Evolutionary conservation across 2,113 vertebrate genomes (phyloP), one percentile per base, ranked within the genome.

Genomic region (Chrysochloris asiatica): DNA sequence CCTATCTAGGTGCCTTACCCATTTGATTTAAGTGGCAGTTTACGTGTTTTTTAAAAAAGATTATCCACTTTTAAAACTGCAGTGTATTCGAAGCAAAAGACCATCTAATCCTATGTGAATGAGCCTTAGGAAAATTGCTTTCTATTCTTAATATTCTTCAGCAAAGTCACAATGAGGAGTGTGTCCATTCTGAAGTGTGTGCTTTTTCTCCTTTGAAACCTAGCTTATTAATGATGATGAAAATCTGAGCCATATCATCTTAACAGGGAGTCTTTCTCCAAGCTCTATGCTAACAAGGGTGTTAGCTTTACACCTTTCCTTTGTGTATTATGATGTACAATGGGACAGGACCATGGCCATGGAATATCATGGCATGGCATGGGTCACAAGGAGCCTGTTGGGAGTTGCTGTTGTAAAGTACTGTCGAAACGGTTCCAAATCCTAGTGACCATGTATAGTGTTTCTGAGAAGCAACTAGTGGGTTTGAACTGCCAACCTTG

Each of bases 111-210:
- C n/a, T 65, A 41, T 45, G 28, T 71, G 79, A 94, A 83, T 88
- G 45, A 94, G 43, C 17, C 80, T 81, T 80, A 47, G 76, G 93
- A 78, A 91, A 96, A 81, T 86, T 93, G 52, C 56, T 86, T 92
- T 77, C 72, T 88, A 52, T 94, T 93, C 88, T 83, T 43, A 78
- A 17, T 88, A 75, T 88, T 94, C 94, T 94, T 92, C 72, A 95
- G 38, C 72, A 89, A 47, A 85, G 8, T 43, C 65, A 41, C 13
- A 45, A 5, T 89, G 76, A 93, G 30, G 59, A 81, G 83, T 65
- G 24, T 75, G 17, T 86, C 82, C 52, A 17, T 86, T 83, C 38
- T 89, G 59, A 92, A 73, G 21, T 45, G 56, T 43, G 33, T 54
- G 50, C 36, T 80, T 2, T 94, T 96, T 93, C 90, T 94, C 76